These are phyloP conservation scores for Amiota minor DNA, from an alignment of 2,888 invertebrate genomes.

Conservation along the genomic window DNA sequence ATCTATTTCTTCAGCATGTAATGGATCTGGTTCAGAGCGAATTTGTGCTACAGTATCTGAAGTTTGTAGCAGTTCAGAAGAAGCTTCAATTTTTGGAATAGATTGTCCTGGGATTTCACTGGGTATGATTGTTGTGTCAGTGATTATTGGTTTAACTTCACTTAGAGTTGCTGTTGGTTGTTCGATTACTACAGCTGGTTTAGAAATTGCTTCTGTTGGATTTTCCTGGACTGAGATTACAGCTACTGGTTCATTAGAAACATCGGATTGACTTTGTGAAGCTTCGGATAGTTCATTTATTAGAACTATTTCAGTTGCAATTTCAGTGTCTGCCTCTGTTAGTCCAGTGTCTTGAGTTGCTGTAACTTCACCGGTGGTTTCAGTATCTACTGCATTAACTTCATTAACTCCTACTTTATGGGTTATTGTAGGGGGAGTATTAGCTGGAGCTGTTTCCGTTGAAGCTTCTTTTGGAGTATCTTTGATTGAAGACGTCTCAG, in stretches of 20 bases:
- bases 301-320: too few species aligned
- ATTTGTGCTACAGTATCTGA: neutral
- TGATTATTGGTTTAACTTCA: neutral
- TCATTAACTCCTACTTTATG: too few species aligned
- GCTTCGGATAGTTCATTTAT: too few species aligned
- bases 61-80: neutral
- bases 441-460: neutral
- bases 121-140: neutral
- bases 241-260: neutral
- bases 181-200: slow-evolving; percentile 5
- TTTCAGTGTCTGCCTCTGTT: too few species aligned
- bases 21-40: neutral
- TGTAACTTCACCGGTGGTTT: too few species aligned
- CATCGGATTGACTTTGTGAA: neutral
- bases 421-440: too few species aligned
- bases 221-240: neutral
- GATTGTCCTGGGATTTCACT: neutral
- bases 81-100: neutral
- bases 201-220: neutral
- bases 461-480: neutral
- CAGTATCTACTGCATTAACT: too few species aligned
- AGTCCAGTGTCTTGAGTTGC: too few species aligned
- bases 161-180: neutral
- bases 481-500: neutral
- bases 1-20: neutral